Evolutionary conservation across 2,888 invertebrate genomes (phyloP), one percentile per base, ranked within the genome.

Genomic region (Tribolium freemani): DNA sequence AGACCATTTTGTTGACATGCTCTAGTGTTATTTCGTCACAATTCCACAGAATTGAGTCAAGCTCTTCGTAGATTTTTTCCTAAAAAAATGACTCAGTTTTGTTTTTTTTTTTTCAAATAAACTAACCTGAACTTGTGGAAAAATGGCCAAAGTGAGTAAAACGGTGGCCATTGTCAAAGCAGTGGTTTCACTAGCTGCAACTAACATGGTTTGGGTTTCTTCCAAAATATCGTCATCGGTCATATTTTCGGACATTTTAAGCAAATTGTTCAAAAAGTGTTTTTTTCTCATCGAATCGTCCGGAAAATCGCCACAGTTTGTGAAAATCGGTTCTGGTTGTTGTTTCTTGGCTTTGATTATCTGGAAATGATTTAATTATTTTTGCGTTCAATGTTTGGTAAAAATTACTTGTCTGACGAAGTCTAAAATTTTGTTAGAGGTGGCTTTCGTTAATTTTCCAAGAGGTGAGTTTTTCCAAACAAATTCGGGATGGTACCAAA

Each of bases 31-130:
- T 20, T 9, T 53, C 51, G 5, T 21, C 9, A 20, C 1, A 21
- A n/a, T 53, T 20, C 8, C n/a, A 6, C 5, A 53, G 2, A n/a
- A 53, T 20, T 2, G 20, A 1, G 5, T 9, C 8, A n/a, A 16
- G 16, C 20, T 53, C 51, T 21, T 53, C 51, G 16, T 53, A 53
- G n/a, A 53, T n/a, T 53, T 13, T 53, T 21, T 53, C 51, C 51
- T 53, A 53, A 16, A 53, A n/a, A 53, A 20, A 4, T 6, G 21
- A 20, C 5, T 21, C 5, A 20, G n/a, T 20, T 20, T 20, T 53
- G 16, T n/a, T n/a, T n/a, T n/a, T n/a, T n/a, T n/a, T n/a, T n/a
- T 20, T 8, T 53, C 8, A 1, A 53, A 4, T 4, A 4, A 20
- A 53, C 13, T 11, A 16, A 53, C 51, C 21, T 53, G 51, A 21